Conservation (phyloP, 2,113 vertebrate genomes). For the Hippocampus guttulatus region DNA sequence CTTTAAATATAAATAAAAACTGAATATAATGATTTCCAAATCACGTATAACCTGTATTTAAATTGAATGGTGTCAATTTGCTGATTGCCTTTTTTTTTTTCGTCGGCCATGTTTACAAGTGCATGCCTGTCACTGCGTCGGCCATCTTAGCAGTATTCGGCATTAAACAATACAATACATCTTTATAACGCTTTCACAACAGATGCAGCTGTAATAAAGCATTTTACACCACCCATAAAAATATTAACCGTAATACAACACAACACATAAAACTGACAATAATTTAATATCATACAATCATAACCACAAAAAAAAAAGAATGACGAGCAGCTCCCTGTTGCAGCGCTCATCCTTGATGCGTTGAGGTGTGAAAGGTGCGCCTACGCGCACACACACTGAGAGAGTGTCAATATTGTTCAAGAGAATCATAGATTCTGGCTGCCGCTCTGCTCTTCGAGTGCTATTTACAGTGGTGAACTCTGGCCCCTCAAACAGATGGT, state of each 20-base stretch:
- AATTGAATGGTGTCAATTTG: no score
- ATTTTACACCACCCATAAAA: no score
- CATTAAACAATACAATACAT: background rate
- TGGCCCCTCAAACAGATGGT: slow-evolving; percentile 48
- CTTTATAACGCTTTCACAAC: no score
- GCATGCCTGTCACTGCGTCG: background rate
- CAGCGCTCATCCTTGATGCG: slow-evolving; percentile 3
- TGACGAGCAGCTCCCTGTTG: background rate
- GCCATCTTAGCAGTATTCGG: background rate
- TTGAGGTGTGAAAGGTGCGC: slow-evolving; percentile 6
- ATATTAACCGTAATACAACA: no score
- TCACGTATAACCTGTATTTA: no score
- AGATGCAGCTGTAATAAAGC: no score
- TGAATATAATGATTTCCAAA: no score
- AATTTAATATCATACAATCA: no score
- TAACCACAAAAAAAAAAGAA: background rate
- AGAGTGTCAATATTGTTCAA: slow-evolving; percentile 48
- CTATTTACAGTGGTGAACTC: slow-evolving; percentile 34
- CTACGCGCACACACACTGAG: background rate
- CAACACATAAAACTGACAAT: no score
- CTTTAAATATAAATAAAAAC: no score
- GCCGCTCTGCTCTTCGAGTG: slow-evolving; percentile 31
- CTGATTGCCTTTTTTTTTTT: no score
- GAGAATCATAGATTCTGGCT: slow-evolving; percentile 28
- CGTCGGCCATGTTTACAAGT: no score